Base-by-base conservation (phyloP, 2,888 invertebrate species). In the Elegia similella region DNA sequence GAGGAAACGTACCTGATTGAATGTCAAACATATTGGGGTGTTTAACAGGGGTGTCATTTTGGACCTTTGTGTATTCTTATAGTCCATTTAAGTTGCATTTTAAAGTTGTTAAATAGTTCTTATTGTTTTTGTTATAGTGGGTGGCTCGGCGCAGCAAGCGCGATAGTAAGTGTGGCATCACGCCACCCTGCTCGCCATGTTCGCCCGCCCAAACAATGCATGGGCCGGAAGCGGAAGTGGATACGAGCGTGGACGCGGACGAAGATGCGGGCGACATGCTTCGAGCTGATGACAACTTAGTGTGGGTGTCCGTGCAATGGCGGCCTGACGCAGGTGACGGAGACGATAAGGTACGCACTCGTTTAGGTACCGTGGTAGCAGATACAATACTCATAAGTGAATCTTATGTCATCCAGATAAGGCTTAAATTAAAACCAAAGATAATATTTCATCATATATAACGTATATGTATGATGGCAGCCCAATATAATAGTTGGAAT, bases 101-200 rank as follows among this genome's bases (percentile, higher is more conserved):
- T n/a, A 10, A 34, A 32, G 6, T 3, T 34, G 10, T 10, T 7
- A 38, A 15, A 46, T 12, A 23, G 17, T 46, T 8, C 8, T 23
- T 17, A 17, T 23, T 15, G 17, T 30, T 6, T n/a, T 47, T 34
- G n/a, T 47, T 13, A 0, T 34, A 56, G 61, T 0, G 42, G 38
- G 55, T 64, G 59, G 13, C 57, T 32, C 58, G 57, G 30, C 62
- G 65, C 32, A 63, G 64, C 62, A 79, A 81, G 60, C 80, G 80
- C 8, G 79, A 81, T 64, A 80, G 82, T 64, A 81, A 78, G 64
- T 92, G 92, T 43, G 88, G 86, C 29, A 85, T 80, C 32, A 88
- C 94, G 23, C 96, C 96, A 23, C 95, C 96, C 5, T 94, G 95
- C 52, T 94, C 94, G 13, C 94, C 94, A 0, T 94, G 95, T 52